These are phyloP conservation scores for Dermolepida albohirtum DNA, from an alignment of 2,888 invertebrate genomes.

Conservation along the genomic window DNA sequence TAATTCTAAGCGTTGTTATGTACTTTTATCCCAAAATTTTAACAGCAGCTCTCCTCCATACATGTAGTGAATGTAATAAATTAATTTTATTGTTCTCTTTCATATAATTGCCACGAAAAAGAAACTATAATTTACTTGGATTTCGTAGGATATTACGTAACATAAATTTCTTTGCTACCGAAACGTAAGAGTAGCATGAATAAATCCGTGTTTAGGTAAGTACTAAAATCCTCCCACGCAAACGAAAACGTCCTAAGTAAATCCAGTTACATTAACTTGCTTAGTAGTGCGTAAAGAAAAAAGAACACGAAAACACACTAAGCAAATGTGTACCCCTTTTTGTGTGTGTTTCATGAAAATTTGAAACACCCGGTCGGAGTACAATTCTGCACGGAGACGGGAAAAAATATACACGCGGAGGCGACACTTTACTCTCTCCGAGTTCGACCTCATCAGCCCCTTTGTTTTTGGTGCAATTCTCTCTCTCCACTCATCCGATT, in stretches of 20 bases:
- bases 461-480: slow-evolving; percentile 50
- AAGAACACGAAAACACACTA: slow-evolving; percentile 30
- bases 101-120: too few species aligned
- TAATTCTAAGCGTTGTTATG: too few species aligned
- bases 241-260: slow-evolving; percentile 16
- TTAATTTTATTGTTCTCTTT: too few species aligned
- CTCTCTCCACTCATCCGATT: slow-evolving; percentile 50
- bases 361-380: background rate
- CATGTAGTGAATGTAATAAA: too few species aligned
- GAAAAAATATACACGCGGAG: slow-evolving; percentile 17
- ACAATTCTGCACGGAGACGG: slow-evolving; percentile 15
- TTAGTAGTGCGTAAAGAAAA: slow-evolving; percentile 29
- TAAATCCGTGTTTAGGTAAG: slow-evolving; percentile 24
- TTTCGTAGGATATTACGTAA: background rate
- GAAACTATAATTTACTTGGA: too few species aligned
- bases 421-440: background rate
- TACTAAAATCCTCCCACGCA: slow-evolving; percentile 23
- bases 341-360: slow-evolving; percentile 7
- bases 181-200: slow-evolving; percentile 21
- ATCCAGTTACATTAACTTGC: slow-evolving; percentile 27
- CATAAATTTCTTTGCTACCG: slow-evolving; percentile 12
- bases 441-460: slow-evolving; percentile 46
- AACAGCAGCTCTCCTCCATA: too few species aligned
- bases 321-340: slow-evolving; percentile 23
- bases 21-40: too few species aligned